Base-by-base conservation (phyloP, 1,140 invertebrate genomes). In the Holcopasites calliopsidis region DNA sequence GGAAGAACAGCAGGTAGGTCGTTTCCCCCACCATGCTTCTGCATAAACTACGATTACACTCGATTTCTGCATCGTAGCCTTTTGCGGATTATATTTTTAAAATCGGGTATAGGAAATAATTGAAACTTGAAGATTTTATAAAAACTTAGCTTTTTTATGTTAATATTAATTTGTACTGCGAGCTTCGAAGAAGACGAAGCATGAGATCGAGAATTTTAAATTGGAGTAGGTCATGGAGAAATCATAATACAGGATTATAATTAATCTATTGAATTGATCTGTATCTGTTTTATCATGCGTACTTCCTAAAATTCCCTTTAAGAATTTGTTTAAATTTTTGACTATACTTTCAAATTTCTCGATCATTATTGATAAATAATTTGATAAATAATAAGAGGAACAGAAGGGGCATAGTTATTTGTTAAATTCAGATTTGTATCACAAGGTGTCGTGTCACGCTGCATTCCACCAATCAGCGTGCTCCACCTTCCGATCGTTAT, bases 401-500 rank as follows among this genome's bases (percentile, higher is more conserved):
- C 10, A 66, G 21, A 54, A 65, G 7, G 28, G 21, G 38, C 40
- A 10, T 33, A 74, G 47, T 40, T 50, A 66, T 66, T 74, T 26
- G 49, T 66, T 55, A 66, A 66, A 74, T 74, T 55, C 71, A 28
- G 54, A 23, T 28, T 31, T 13, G 28, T 28, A 21, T 55, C 61
- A 69, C 54, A 10, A 55, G 57, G 7, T 71, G 49, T 55, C 44
- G 68, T 70, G 38, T 31, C 33, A 47, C 18, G 4, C 35, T 49
- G 13, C 44, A 8, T 38, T 52, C 55, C 10, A 66, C 76, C 76
- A 78, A 78, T 78, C 62, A 16, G 33, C 13, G 18, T 8, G 18
- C 26, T 6, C 6, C 38, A 66, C 26, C 31, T 60, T 75, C 28
- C 61, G 76, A 78, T 78, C 71, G 71, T 78, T 78, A 78, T 40